Conservation (phyloP, 2,797 vertebrate species). For the Cichlasoma orientale region DNA sequence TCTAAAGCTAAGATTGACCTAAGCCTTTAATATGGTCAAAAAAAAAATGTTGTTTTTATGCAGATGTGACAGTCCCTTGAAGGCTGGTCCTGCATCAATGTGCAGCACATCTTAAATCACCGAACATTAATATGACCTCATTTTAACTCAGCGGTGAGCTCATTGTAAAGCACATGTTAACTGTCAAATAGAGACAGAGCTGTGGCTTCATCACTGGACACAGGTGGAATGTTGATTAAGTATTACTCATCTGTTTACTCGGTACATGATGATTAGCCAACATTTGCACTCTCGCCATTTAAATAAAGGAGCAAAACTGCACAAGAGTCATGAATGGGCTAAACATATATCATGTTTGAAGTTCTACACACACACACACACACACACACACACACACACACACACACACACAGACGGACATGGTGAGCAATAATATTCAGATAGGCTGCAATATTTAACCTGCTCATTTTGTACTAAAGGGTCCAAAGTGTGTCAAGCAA, state of each 20-base stretch:
- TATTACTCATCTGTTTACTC: conserved; percentile 42
- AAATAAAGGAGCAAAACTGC: not conserved
- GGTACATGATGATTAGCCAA: conserved; percentile 21
- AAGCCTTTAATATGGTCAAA: not conserved
- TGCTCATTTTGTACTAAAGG: no score
- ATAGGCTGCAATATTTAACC: no score
- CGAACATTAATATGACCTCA: conserved; percentile 37
- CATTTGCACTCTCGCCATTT: not conserved
- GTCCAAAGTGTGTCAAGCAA: no score
- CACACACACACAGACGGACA: no score
- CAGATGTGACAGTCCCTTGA: not conserved
- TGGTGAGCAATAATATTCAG: no score
- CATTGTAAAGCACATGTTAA: conserved; percentile 20
- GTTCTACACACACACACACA: no score
- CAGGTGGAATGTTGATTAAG: conserved; percentile 39
- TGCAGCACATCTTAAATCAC: conserved; percentile 16
- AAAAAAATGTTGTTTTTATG: not conserved
- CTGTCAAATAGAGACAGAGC: conserved; percentile 6
- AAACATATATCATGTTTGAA: not conserved
- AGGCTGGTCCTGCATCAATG: not conserved
- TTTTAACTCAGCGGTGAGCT: conserved; percentile 42
- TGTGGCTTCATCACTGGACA: not conserved
- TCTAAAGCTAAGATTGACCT: not conserved
- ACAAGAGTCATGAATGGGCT: not conserved
- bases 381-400: no score